These are phyloP conservation scores for Aurelia coerulea DNA, from an alignment of 30 jellyfish, hydroid and myxozoan species.

Conservation along the genomic window DNA sequence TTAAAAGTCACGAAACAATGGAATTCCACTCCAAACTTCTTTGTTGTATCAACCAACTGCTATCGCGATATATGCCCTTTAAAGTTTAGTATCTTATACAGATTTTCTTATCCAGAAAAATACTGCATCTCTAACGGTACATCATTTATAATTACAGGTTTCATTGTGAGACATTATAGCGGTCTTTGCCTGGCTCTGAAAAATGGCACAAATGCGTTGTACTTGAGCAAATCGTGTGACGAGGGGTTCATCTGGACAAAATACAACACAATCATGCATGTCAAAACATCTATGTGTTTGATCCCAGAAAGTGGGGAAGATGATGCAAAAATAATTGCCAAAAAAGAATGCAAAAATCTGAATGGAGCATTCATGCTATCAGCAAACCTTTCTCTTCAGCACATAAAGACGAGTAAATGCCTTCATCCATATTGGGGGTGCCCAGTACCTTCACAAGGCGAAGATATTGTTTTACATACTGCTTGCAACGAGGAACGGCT, in stretches of 20 bases:
- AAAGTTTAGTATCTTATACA: no score
- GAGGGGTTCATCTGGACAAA: slow-evolving; percentile 38
- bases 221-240: slow-evolving; percentile 30
- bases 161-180: slow-evolving; percentile 48
- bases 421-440: slow-evolving; percentile 82
- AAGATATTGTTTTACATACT: slow-evolving; percentile 39
- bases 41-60: no score
- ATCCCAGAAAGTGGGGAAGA: slow-evolving; percentile 37
- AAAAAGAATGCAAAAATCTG: slow-evolving; percentile 17
- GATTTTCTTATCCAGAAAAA: no score
- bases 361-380: slow-evolving; percentile 25
- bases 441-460: slow-evolving; percentile 60
- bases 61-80: no score
- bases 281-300: slow-evolving; percentile 24
- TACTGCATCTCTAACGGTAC: no score
- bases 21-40: no score
- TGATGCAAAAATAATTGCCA: slow-evolving; percentile 39
- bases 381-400: slow-evolving; percentile 53
- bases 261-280: slow-evolving; percentile 23
- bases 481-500: slow-evolving; percentile 60
- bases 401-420: slow-evolving; percentile 53
- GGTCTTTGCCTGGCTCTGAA: slow-evolving; percentile 52
- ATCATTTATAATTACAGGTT: slow-evolving; percentile 6
- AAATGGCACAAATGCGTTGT: slow-evolving; percentile 13
- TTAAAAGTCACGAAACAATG: no score